Conservation (phyloP, 2,888 invertebrate genomes). For the Laothoe populi region DNA sequence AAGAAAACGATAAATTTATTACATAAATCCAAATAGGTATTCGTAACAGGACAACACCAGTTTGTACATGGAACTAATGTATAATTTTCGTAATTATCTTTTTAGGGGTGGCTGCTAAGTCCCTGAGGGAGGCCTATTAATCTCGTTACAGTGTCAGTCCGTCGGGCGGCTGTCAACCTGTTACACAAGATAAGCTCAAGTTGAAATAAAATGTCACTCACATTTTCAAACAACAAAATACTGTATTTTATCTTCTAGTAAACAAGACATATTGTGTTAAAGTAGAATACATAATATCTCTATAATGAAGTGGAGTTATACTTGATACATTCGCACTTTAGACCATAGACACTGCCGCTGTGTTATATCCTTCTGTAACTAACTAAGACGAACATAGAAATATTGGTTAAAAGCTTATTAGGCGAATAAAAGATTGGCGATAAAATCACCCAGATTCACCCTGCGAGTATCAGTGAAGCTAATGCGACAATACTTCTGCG, state of each 20-base stretch:
- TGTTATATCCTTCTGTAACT: no score
- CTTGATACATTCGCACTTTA: no score
- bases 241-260: neutral
- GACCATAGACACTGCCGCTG: no score
- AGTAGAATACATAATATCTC: neutral
- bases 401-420: no score
- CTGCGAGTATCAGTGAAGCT: no score
- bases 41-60: neutral
- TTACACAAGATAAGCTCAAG: slow-evolving; percentile 2
- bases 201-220: slow-evolving; percentile 7
- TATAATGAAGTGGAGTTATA: no score
- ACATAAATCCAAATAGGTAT: neutral
- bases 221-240: neutral
- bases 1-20: no score
- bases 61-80: neutral
- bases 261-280: neutral
- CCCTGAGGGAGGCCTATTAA: slow-evolving; percentile 3
- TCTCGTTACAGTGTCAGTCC: slow-evolving; percentile 17
- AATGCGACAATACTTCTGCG: no score
- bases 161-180: slow-evolving; percentile 12
- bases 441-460: no score
- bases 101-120: neutral
- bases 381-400: no score
- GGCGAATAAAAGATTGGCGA: no score
- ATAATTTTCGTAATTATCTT: slow-evolving; percentile 11